Evolutionary conservation across 2,888 invertebrate genomes (phyloP), one percentile per base, ranked within the genome.

Genomic region (Lycocerus yunnanus): DNA sequence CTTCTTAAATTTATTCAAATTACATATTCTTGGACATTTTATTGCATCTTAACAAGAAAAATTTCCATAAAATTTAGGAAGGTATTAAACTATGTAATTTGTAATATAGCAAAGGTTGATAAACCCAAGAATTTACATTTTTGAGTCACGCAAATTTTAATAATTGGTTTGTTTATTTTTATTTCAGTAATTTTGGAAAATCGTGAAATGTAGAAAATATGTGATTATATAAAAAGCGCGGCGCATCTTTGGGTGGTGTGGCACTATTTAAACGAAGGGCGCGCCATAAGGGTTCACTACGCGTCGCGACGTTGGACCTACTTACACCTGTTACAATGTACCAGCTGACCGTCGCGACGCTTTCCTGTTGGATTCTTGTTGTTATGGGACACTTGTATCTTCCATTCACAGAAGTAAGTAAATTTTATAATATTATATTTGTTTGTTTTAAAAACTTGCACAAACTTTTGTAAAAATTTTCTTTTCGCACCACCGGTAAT

Each of bases 191-290:
- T 43, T 43, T 43, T n/a, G 43, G 43, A 43, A 21, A 43, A 43
- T n/a, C n/a, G n/a, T 6, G 43, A 43, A 43, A 43, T 13, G 43
- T 43, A 43, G 43, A 43, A 43, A 43, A 43, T 43, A 43, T 43
- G 43, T 43, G 43, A 43, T 43, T 43, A 43, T n/a, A n/a, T 43
- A 72, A 74, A 74, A 75, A 79, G 82, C 82, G 83, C 82, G 81
- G 82, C 83, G 83, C 81, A 81, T 78, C 81, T 80, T 78, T 77
- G 80, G 78, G 79, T 78, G 81, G 74, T 77, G 77, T 81, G 82
- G 81, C 83, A 80, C 79, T 84, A 84, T 84, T 83, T 82, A 82
- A 84, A 81, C 83, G 79, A 74, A 79, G 81, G 69, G 75, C 79
- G 80, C 77, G 78, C 78, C 80, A 76, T 78, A 73, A 78, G 76